phyloP scores from a whole-genome alignment of 2,888 invertebrate species.

The Exephanes ischioxanthus region DNA sequence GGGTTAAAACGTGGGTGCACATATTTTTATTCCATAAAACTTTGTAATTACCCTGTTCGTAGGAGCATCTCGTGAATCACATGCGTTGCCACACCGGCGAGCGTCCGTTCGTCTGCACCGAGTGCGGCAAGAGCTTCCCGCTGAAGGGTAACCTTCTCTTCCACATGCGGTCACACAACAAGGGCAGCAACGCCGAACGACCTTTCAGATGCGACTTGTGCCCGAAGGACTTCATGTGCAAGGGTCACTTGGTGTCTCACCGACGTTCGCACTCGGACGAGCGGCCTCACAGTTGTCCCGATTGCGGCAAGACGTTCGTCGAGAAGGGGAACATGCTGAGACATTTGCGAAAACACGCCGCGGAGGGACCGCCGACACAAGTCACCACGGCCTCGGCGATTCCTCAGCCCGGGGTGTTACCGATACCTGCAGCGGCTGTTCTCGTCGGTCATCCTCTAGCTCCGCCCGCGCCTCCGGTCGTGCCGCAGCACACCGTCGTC shows the following conservation, averaged over 20 bases:
- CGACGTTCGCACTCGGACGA: constrained; percentile 91
- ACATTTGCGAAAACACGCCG: constrained; percentile 90
- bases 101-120: constrained; percentile 93
- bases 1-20: neutral
- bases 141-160: constrained; percentile 94
- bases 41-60: constrained; percentile 1
- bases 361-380: constrained; percentile 85
- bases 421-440: constrained; percentile 80
- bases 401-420: constrained; percentile 81
- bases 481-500: constrained; percentile 86
- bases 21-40: neutral
- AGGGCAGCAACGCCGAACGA: constrained; percentile 88
- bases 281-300: constrained; percentile 87
- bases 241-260: constrained; percentile 94
- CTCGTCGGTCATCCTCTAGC: constrained; percentile 82
- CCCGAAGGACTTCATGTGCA: constrained; percentile 95
- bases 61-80: constrained; percentile 90
- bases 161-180: constrained; percentile 95
- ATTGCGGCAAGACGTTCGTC: constrained; percentile 92
- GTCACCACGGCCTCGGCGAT: constrained; percentile 82
- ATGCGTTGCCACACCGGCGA: constrained; percentile 93
- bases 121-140: constrained; percentile 95
- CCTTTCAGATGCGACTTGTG: constrained; percentile 93
- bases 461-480: constrained; percentile 81
- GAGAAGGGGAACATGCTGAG: constrained; percentile 92